A percentile compares a stretch with the other conserved stretches of the same genome.
These are phyloP conservation scores for Blennius ocellaris DNA, from an alignment of 2,113 vertebrate species.

Conservation along the genomic window DNA sequence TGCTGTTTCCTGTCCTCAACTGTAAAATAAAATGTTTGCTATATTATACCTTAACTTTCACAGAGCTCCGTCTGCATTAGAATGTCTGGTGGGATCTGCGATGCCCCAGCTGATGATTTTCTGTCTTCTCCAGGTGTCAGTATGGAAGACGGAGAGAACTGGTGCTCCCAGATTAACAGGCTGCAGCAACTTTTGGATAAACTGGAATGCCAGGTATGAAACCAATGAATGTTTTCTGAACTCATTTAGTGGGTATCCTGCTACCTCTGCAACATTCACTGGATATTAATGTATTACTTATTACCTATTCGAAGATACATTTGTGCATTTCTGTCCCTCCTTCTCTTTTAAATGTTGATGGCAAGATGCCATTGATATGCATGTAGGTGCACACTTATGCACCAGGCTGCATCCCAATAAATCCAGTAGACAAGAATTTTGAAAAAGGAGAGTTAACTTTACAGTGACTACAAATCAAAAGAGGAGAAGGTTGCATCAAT, in stretches of 20 bases:
- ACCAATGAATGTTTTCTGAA: neutral
- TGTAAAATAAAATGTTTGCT: too few relatives aligned
- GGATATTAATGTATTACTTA: too few relatives aligned
- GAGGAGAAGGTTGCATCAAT: too few relatives aligned
- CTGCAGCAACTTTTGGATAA: slow-evolving; percentile 95
- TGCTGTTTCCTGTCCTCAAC: too few relatives aligned
- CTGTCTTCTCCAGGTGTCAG: slow-evolving; percentile 78
- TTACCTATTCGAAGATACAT: too few relatives aligned
- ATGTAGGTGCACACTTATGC: neutral
- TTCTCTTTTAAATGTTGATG: too few relatives aligned
- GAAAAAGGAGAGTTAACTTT: neutral
- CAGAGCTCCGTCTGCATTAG: too few relatives aligned
- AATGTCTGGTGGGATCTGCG: too few relatives aligned
- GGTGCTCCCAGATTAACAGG: slow-evolving; percentile 91
- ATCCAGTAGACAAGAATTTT: neutral
- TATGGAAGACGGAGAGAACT: slow-evolving; percentile 87
- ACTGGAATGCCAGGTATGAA: slow-evolving; percentile 91
- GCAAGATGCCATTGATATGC: neutral
- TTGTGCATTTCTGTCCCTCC: too few relatives aligned
- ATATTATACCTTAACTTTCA: too few relatives aligned
- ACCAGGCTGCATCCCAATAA: neutral
- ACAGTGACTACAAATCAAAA: too few relatives aligned
- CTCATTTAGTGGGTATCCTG: neutral
- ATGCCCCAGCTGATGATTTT: too few relatives aligned
- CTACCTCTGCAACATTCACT: neutral